These are phyloP conservation scores for Otis tarda DNA, from an alignment of 2,113 vertebrate genomes.

Conservation along the genomic window DNA sequence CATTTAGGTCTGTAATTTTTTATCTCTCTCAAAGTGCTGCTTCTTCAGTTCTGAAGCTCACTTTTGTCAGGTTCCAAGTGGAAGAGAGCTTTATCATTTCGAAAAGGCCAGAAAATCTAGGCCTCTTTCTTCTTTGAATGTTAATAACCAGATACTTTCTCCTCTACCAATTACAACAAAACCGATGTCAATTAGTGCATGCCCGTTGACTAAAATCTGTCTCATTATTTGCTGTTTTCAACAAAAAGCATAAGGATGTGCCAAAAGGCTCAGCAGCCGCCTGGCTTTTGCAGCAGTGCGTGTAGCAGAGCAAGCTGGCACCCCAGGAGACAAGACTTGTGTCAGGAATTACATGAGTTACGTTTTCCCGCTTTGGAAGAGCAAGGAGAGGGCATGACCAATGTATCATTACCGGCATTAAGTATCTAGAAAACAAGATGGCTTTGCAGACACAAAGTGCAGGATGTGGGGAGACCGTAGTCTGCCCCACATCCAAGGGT, in stretches of 20 bases:
- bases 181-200: not conserved
- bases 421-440: fast-evolving
- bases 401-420: no score
- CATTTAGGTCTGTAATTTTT: not conserved
- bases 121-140: not conserved
- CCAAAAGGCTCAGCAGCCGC: not conserved
- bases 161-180: not conserved
- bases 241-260: not conserved
- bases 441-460: not conserved
- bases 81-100: not conserved
- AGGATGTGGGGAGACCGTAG: not conserved
- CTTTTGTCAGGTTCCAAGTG: not conserved
- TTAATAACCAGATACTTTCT: not conserved
- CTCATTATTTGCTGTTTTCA: not conserved
- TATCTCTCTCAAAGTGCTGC: not conserved
- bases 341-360: not conserved
- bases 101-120: not conserved
- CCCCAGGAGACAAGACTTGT: fast-evolving
- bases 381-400: not conserved
- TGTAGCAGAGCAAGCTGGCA: not conserved
- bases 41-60: not conserved
- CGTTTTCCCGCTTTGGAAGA: not conserved
- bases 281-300: fast-evolving
- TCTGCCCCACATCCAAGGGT: fast-evolving
- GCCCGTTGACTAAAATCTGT: not conserved